Base-by-base conservation (phyloP, 2,888 invertebrate species). In the Nemotelus nigrinus region DNA sequence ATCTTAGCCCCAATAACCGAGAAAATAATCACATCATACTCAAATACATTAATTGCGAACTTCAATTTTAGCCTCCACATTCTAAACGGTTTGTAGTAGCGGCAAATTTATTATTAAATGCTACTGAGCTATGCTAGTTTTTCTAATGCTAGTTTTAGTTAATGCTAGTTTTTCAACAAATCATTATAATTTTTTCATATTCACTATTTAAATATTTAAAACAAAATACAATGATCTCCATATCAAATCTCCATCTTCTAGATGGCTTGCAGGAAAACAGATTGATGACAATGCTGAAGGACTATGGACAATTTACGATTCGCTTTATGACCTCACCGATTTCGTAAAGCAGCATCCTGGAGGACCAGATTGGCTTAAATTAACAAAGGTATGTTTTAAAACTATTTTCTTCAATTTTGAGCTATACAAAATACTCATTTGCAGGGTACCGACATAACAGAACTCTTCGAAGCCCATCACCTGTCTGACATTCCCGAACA, bases 321-420 rank as follows among this genome's bases (percentile, higher is more conserved):
- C 88, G 65, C 88, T 98, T 41, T 98, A 98, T 85, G 96, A 98
- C 87, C 89, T 99, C 44, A 91, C 92, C 0, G 89, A 90, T 41
- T 99, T 96, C 85, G 88, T 94, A 3, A 86, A 91, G 3, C 89
- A 88, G 65, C 98, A 98, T 89, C 98, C 98, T 0, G 96, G 97
- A 53, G 96, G 97, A 1, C 83, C 88, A 0, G 92, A 93, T 84
- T 96, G 95, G 95, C 83, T 95, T 71, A 87, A 88, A 57, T 87
- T 92, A 70, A 91, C 93, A 1, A 91, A 92, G 89, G 94, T 91
- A 87, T 41, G 39, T 63, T 53, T 10, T 47, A 25, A 25, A 25
- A 25, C 25, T 1, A 25, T 25, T 25, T 25, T 25, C 25, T 68
- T 25, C 45, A 25, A 64, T n/a, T 55, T 55, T 10, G 2, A 65